Base-by-base conservation (phyloP, 2,113 vertebrate genomes). In the Grammomys dolichurus region DNA sequence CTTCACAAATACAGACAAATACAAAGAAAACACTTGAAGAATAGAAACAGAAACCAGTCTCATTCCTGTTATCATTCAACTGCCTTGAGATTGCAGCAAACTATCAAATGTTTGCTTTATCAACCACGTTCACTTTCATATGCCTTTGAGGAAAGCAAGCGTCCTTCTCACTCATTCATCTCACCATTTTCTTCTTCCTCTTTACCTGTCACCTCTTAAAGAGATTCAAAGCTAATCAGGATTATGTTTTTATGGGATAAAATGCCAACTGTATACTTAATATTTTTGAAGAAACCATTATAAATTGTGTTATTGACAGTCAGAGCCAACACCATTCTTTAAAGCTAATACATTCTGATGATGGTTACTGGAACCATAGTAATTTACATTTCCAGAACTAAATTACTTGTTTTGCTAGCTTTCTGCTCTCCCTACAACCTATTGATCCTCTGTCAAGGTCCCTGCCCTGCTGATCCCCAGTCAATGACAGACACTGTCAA, bases 1-100 rank as follows among this genome's bases (percentile, higher is more conserved):
- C 80, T 93, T 88, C 54, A 60, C 43, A 89, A 93, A 91, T 12
- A 24, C 33, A 90, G 77, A 78, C 56, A 91, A 63, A 20, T 48
- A 65, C 93, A 95, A 43, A 90, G 75, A 63, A 67, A 91, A 92
- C 19, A 91, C n/a, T 56, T 14, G 75, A 81, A 90, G 90, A 87
- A 93, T 31, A 85, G 46, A 94, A 81, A 85, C 4, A 63, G 43
- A 95, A 95, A 60, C 40, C 70, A 73, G 58, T 65, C 87, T 63
- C 70, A 28, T 88, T 80, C 88, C 8, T 28, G 87, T 58, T 92
- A 67, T 73, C 43, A 48, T 43, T 76, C 72, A 26, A 63, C 67
- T 80, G 84, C 10, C 48, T 96, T 77, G 90, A 84, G 70, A 75
- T 80, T 81, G 40, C 60, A 67, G 51, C 46, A 54, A 67, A 73